These are phyloP conservation scores for Patella vulgata DNA, from an alignment of 1,140 invertebrate species.

Conservation along the genomic window DNA sequence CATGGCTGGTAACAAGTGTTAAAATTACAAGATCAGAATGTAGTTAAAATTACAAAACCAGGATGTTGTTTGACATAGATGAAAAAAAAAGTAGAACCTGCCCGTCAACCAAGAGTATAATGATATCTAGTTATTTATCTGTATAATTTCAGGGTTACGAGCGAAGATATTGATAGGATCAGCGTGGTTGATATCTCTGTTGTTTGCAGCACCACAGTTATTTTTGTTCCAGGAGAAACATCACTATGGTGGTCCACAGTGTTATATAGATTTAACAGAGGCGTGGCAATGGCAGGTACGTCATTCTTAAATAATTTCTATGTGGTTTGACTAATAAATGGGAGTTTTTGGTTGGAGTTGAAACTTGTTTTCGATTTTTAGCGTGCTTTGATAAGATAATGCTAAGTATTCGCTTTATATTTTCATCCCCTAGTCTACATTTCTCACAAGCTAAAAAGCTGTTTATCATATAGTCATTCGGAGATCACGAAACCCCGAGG, in stretches of 20 bases:
- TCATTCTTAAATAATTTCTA: background rate
- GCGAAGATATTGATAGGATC: constrained; percentile 80
- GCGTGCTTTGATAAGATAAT: no score
- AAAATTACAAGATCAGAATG: no score
- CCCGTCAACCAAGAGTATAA: no score
- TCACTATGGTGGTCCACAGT: constrained; percentile 76
- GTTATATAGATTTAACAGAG: constrained; percentile 87
- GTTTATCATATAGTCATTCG: background rate
- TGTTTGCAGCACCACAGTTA: constrained; percentile 86
- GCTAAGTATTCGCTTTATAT: no score
- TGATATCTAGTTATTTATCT: no score
- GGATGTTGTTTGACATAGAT: no score
- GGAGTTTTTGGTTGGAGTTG: no score
- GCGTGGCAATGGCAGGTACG: constrained; percentile 76
- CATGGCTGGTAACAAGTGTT: no score
- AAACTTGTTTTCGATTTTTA: no score
- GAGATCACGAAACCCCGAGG: no score
- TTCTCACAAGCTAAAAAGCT: background rate
- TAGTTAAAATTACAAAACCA: no score
- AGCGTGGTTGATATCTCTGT: constrained; percentile 83
- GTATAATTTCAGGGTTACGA: constrained; percentile 84
- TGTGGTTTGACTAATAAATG: background rate
- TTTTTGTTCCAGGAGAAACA: constrained; percentile 62
- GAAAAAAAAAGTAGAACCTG: no score
- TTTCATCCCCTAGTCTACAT: background rate